phyloP scores from a whole-genome alignment of 2,797 vertebrate species.

The Spinibarbus caldwelli region DNA sequence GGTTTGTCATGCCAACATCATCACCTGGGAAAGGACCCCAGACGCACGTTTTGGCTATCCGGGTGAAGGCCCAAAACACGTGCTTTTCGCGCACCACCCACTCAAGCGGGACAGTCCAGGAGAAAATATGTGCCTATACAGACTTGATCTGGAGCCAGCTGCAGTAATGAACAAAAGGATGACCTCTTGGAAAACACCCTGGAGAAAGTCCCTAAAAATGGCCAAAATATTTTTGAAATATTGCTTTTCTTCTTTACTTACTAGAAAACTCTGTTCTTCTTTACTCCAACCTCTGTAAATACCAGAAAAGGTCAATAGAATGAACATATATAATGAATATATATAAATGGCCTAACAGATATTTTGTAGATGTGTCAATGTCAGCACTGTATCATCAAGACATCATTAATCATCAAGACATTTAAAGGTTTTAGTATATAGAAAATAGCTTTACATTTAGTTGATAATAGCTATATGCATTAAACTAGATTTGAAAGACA shows the following conservation, averaged over 20 bases:
- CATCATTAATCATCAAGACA: too few species aligned
- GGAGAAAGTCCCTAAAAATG: constrained; percentile 3
- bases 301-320: too few species aligned
- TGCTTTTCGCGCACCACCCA: neutral
- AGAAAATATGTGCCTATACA: constrained; percentile 9
- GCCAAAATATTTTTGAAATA: neutral
- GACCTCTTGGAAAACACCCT: neutral
- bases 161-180: constrained; percentile 11
- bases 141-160: constrained; percentile 5
- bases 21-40: constrained; percentile 56
- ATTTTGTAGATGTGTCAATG: too few species aligned
- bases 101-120: neutral
- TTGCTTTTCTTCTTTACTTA: neutral
- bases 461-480: too few species aligned
- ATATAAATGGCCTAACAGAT: too few species aligned
- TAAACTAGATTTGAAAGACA: too few species aligned
- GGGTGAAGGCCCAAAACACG: constrained; percentile 7
- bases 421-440: too few species aligned
- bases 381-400: too few species aligned
- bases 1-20: constrained; percentile 48
- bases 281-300: neutral
- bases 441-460: too few species aligned
- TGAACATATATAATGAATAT: too few species aligned
- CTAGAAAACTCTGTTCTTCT: too few species aligned
- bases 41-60: constrained; percentile 36